Base-by-base conservation (phyloP, 2,888 invertebrate species). In the Colostygia pectinataria region DNA sequence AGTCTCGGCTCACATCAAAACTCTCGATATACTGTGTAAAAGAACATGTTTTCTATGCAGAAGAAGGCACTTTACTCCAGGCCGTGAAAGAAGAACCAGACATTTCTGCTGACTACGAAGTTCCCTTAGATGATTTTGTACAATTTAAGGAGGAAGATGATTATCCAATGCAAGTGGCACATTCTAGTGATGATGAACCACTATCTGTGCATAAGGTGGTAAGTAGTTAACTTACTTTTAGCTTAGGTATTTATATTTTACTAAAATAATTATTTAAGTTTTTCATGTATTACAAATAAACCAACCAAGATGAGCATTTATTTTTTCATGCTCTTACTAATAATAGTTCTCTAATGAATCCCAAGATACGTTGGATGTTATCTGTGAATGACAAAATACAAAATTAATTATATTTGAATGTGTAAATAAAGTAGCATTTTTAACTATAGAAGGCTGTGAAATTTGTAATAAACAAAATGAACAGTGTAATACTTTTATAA, bases 181-280 rank as follows among this genome's bases (percentile, higher is more conserved):
- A 24, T 3, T 55, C 58, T 7, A 61, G 61, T 57, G 83, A 80
- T 53, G 77, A 87, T 59, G 82, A 83, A 47, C 85, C 85, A 0
- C 52, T 86, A 0, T 77, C 81, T 0, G 23, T 76, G 4, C 80
- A 77, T 46, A 82, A 82, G 15, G 31, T 27, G 33, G 49, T 50
- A 20, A 6, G 43, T 40, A 15, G 4, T 3, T 7, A 23, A 18
- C 4, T 15, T 15, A n/a, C n/a, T n/a, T n/a, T n/a, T n/a, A n/a
- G n/a, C n/a, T n/a, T n/a, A n/a, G n/a, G n/a, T n/a, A n/a, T n/a
- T n/a, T n/a, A n/a, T n/a, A n/a, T n/a, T n/a, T n/a, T n/a, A n/a
- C n/a, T n/a, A n/a, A n/a, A n/a, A n/a, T n/a, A n/a, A n/a, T n/a
- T n/a, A n/a, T n/a, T n/a, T n/a, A n/a, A n/a, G n/a, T n/a, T n/a